Evolutionary conservation across 1,140 invertebrate species (phyloP), one percentile per base, ranked within the genome.

Genomic region (Hermetia illucens): DNA sequence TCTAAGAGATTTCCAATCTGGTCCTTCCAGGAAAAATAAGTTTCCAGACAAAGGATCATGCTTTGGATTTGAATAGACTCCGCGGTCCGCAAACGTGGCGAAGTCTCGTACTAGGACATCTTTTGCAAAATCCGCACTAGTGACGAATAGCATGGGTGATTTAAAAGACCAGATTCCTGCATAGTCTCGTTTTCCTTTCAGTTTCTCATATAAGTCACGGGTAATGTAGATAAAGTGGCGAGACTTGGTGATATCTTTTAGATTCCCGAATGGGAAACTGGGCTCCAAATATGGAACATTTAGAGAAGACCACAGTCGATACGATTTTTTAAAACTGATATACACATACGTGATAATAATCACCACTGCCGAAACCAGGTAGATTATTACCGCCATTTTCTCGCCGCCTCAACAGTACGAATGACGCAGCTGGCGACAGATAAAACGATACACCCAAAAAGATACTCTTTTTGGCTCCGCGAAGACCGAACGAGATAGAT

Each of bases 1-100:
- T 34, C 71, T 53, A 2, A 71, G 47, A 13, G 55, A 42, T 45
- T 61, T 63, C 71, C 71, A 74, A 32, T 52, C 41, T 16, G 22
- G 8, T 12, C 46, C 56, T 37, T 49, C 40, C 20, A 47, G 20
- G n/a, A 34, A 30, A 29, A 49, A 47, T 6, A 52, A 27, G 38
- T 50, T 40, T 5, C 25, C 43, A 19, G 25, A 36, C 20, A 46
- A 3, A 6, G 47, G 49, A 38, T 49, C 48, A 10, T 40, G 36
- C 31, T 44, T 27, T 27, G 40, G 32, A 33, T 46, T 39, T 16
- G 32, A 13, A 27, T 40, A 42, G 5, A 46, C 22, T 16, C 45
- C 47, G 20, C 47, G 43, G 33, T 46, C 40, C 16, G 40, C 27
- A 27, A 55, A 58, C 39, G n/a, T 31, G 6, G 4, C 2, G 20